These are phyloP conservation scores for Megalops atlanticus DNA, from an alignment of 2,113 vertebrate species.

Conservation along the genomic window DNA sequence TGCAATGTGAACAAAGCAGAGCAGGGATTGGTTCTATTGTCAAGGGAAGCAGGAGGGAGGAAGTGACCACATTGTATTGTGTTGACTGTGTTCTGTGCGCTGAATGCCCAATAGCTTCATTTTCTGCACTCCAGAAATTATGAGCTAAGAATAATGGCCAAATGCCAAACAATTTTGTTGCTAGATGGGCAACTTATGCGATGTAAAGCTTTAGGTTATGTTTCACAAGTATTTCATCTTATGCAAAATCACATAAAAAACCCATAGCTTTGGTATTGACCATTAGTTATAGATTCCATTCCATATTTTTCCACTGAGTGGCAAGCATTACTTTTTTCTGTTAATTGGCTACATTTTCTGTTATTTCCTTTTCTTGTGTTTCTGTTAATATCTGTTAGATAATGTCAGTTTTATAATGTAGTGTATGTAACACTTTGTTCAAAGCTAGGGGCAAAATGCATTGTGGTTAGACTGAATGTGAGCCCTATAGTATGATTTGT, in stretches of 20 bases:
- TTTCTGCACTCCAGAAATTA: background rate
- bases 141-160: background rate
- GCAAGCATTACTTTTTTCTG: too few relatives aligned
- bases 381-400: background rate
- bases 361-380: background rate
- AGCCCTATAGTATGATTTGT: background rate
- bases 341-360: too few relatives aligned
- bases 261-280: too few relatives aligned
- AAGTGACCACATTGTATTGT: background rate
- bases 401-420: too few relatives aligned
- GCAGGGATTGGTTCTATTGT: background rate
- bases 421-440: background rate
- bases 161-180: constrained; percentile 4
- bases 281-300: background rate
- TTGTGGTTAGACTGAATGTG: background rate
- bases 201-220: too few relatives aligned
- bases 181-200: background rate
- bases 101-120: background rate
- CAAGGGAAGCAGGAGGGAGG: background rate
- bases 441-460: background rate
- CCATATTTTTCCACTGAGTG: too few relatives aligned
- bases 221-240: too few relatives aligned
- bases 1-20: background rate
- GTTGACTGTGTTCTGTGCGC: background rate
- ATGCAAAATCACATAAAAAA: too few relatives aligned